Base-by-base conservation (phyloP, 92 coral and sea anemone genomes). In the Zoanthus sansibaricus region DNA sequence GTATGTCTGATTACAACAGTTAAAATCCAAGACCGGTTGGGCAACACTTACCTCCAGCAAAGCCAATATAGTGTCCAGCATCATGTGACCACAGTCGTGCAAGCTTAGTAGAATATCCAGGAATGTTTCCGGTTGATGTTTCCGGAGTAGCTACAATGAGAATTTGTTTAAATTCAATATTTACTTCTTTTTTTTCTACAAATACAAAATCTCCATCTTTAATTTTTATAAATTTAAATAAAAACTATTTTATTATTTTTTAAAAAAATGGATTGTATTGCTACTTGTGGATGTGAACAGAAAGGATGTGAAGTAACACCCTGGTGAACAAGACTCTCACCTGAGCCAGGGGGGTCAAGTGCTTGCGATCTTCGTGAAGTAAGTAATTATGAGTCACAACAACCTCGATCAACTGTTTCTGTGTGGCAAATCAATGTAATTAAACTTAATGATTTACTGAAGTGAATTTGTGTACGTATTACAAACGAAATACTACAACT, bases 341-440 rank as follows among this genome's bases (percentile, higher is more conserved):
- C 95, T 96, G 98, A 56, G 96, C 95, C 45, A 96, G 83, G 1
- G 99, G 99, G 21, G 95, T 96, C 55, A 96, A 88, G 20, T 87
- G 94, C 64, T 92, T 83, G 67, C 89, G 92, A 80, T 96, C 95
- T 30, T 92, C 93, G 76, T 94, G 96, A 20, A 96, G 87, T 51
- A 95, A 72, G 88, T 93, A 96, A 88, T 78, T 92, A 89, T 94
- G 98, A 62, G 94, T 86, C 56, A 90, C 91, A 70, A 95, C 82
- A 55, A 92, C 91, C 52, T 94, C 94, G 67, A 93, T 90, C 77
- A 96, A 82, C 73, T 91, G 89, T 56, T 83, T 82, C 98, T 96
- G 86, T 54, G 48, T 46, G 64, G 15, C 56, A 75, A 79, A 44
- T 20, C n/a, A 85, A 75, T 61, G 20, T n/a, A 84, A 46, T 33